Conservation (phyloP, 2,888 invertebrate species). For the Crematogaster levior region DNA sequence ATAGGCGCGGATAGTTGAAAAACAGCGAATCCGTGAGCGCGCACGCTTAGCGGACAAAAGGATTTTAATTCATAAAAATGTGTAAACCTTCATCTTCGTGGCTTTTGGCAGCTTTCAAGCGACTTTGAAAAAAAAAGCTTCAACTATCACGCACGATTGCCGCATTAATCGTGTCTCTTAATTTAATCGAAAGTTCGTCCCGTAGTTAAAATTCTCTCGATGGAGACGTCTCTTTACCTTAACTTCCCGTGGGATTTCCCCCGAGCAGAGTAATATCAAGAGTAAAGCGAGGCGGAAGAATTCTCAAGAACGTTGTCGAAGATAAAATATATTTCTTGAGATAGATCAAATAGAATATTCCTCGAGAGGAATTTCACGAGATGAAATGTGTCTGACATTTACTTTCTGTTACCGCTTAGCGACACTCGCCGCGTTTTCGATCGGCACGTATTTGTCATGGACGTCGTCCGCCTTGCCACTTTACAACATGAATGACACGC, state of each 20-base stretch:
- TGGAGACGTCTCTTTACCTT: constrained; percentile 33
- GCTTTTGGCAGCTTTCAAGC: background rate
- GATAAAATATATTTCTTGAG: constrained; percentile 19
- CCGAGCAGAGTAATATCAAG: background rate
- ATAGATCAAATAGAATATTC: constrained; percentile 22
- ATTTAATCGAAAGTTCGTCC: constrained; percentile 38
- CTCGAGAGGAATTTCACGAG: constrained; percentile 12
- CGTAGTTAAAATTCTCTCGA: constrained; percentile 26
- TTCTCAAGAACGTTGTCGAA: constrained; percentile 1
- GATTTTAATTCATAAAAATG: background rate
- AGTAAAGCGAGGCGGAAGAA: background rate
- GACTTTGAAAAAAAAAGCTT: background rate
- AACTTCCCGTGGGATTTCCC: constrained; percentile 29
- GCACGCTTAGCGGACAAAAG: background rate
- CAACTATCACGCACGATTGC: background rate
- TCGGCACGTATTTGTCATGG: constrained; percentile 88
- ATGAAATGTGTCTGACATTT: constrained; percentile 11
- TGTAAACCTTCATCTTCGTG: background rate
- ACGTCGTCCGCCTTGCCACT: constrained; percentile 87
- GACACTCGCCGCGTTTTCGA: constrained; percentile 87
- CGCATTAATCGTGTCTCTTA: constrained; percentile 19
- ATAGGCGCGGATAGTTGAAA: background rate
- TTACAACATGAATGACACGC: constrained; percentile 60
- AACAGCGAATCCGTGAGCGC: background rate
- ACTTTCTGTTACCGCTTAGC: constrained; percentile 82